Evolutionary conservation across 2,888 invertebrate species (phyloP).

Genomic region (Drosophila gaucha): DNA sequence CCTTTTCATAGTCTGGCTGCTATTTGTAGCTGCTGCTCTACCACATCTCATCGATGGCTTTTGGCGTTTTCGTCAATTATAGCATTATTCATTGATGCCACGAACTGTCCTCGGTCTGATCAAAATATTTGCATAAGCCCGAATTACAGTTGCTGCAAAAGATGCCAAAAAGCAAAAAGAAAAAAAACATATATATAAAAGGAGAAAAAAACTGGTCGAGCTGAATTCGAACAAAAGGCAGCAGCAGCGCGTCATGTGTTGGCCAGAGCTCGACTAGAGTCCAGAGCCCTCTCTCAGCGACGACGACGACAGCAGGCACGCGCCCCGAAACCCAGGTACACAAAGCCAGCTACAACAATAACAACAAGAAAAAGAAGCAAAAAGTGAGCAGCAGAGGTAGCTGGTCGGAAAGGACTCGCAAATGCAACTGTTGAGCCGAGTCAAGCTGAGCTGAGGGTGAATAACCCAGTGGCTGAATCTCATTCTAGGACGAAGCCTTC

Average conservation of each 20-base stretch:
- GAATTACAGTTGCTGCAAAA: conserved; percentile 63
- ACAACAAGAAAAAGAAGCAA: conserved; percentile 28
- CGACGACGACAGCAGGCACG: conserved; percentile 83
- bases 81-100: conserved; percentile 39
- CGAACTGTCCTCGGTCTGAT: conserved; percentile 48
- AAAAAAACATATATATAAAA: not conserved
- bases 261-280: conserved; percentile 29
- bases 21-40: not conserved
- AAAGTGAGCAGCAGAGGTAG: conserved; percentile 26
- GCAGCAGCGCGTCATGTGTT: conserved; percentile 67
- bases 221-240: conserved; percentile 21
- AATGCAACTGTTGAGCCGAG: conserved; percentile 68
- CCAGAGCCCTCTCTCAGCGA: conserved; percentile 32
- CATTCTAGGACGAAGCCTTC: conserved; percentile 48
- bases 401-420: conserved; percentile 46
- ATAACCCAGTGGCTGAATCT: conserved; percentile 64
- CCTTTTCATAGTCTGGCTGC: not conserved
- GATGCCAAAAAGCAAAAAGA: conserved; percentile 8
- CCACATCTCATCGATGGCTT: conserved; percentile 37
- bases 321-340: conserved; percentile 74
- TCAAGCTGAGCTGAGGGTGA: conserved; percentile 52
- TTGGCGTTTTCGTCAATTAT: conserved; percentile 42
- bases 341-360: conserved; percentile 31
- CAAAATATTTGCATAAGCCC: conserved; percentile 75
- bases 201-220: conserved; percentile 28